Evolutionary conservation across 2,113 vertebrate species (phyloP), one percentile per base, ranked within the genome.

Genomic region (Uria aalge): DNA sequence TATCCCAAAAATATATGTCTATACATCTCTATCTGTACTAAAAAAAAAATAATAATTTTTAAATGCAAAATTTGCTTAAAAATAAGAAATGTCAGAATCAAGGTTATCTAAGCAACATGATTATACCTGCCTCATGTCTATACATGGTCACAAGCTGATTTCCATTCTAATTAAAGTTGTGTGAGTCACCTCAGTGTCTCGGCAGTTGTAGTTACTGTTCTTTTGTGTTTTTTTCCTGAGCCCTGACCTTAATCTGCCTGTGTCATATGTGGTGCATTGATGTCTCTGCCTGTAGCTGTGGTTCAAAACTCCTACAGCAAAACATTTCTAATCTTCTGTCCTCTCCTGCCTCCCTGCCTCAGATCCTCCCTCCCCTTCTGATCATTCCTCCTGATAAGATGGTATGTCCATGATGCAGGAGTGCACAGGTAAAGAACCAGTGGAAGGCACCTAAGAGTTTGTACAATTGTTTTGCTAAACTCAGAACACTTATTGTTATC

Each of bases 381-480:
- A 29, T 52, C 2, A 1, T 66, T 50, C 6, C 9, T 47, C 6
- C 15, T 27, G 22, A n/a, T 11, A 9, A 68, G 12, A 57, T 15
- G 19, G 2, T 27, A 38, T 24, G 26, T 52, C 3, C 15, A 11
- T 5, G 8, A 38, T 43, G 17, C 11, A 32, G 36, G 14, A n/a
- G 0, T 10, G 1, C 1, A 0, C 4, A 41, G 26, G 11, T 12
- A 30, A 30, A 45, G 3, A n/a, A 18, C 18, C 30, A 40, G 34
- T 32, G 20, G 43, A 79, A 74, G 13, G 6, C 4, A 38, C 2
- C 2, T 2, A 8, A 17, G 21, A 26, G 36, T 56, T 64, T 38
- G 10, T 59, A 63, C 3, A 45, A 11, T 9, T 45, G 3, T 3
- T 88, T 75, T 78, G 16, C 6, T 75, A 55, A 75, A 53, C 16